A percentile compares a stretch with the other conserved stretches of the same genome.
phyloP scores from a whole-genome alignment of 2,797 vertebrate species.

The Sparus aurata region DNA sequence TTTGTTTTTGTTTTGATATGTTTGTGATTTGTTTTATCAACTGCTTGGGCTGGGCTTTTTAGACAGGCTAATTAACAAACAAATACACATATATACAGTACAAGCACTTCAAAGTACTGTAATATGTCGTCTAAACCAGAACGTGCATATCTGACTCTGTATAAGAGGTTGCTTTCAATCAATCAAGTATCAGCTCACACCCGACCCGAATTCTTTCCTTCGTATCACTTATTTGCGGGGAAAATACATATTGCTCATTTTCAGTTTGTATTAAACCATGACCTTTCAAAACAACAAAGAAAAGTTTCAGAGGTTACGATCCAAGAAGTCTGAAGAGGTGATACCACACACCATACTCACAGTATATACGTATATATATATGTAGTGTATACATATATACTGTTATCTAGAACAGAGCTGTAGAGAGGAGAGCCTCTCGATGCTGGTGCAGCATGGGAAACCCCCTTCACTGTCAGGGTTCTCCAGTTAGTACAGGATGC shows the following conservation, averaged over 20 bases:
- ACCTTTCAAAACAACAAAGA: slow-evolving; percentile 68
- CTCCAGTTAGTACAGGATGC: slow-evolving; percentile 80
- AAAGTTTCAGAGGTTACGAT: slow-evolving; percentile 78
- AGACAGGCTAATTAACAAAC: slow-evolving; percentile 67
- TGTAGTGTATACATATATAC: slow-evolving; percentile 62
- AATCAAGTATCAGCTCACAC: slow-evolving; percentile 80
- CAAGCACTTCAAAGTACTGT: slow-evolving; percentile 74
- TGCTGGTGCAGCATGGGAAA: slow-evolving; percentile 86
- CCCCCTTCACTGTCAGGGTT: slow-evolving; percentile 77
- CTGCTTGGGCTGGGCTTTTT: slow-evolving; percentile 77
- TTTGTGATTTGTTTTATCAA: slow-evolving; percentile 79
- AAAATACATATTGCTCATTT: slow-evolving; percentile 86
- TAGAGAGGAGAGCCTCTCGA: slow-evolving; percentile 80
- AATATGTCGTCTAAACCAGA: slow-evolving; percentile 72
- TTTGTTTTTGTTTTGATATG: slow-evolving; percentile 87
- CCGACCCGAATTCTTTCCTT: slow-evolving; percentile 76
- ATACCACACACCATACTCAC: slow-evolving; percentile 69
- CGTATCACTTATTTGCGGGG: slow-evolving; percentile 77
- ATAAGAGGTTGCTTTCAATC: slow-evolving; percentile 77
- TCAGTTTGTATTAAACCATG: slow-evolving; percentile 74
- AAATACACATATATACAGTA: slow-evolving; percentile 73
- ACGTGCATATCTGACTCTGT: slow-evolving; percentile 90
- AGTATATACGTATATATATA: slow-evolving; percentile 51
- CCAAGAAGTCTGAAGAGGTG: slow-evolving; percentile 77
- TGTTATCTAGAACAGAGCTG: slow-evolving; percentile 75